Conservation (phyloP, 2,888 invertebrate genomes). For the Agrotis puta region DNA sequence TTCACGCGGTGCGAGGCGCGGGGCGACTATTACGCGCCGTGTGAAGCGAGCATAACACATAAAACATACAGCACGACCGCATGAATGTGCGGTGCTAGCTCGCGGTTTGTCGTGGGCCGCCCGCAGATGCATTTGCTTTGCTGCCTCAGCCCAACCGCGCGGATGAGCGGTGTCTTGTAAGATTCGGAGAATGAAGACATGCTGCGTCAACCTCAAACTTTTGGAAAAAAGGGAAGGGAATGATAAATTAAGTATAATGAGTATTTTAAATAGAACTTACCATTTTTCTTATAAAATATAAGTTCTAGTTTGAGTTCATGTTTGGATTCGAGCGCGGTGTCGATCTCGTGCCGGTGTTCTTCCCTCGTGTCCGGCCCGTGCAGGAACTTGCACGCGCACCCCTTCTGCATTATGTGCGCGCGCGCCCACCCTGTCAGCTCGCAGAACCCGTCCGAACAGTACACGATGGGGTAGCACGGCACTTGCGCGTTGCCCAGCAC, state of each 20-base stretch:
- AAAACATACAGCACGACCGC: too few relatives aligned
- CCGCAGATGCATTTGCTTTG: too few relatives aligned
- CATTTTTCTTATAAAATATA: constrained; percentile 98
- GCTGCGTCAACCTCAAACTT: background rate
- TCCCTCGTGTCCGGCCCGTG: constrained; percentile 97
- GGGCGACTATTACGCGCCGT: too few relatives aligned
- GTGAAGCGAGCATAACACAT: too few relatives aligned
- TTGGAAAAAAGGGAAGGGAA: background rate
- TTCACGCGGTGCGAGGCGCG: too few relatives aligned
- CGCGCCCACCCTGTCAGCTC: constrained; percentile 98
- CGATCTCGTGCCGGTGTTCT: constrained; percentile 97
- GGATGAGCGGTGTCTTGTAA: too few relatives aligned
- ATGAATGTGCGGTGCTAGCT: too few relatives aligned
- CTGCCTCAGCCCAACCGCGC: too few relatives aligned
- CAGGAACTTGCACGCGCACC: constrained; percentile 98
- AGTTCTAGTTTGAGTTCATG: constrained; percentile 98
- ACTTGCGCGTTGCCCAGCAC: constrained; percentile 99
- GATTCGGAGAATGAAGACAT: background rate
- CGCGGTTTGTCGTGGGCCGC: too few relatives aligned
- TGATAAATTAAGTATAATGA: background rate
- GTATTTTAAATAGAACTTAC: constrained; percentile 89
- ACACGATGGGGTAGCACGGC: constrained; percentile 97
- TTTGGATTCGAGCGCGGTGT: constrained; percentile 96
- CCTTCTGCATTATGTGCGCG: constrained; percentile 99
- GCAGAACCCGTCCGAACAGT: constrained; percentile 99